Base-by-base conservation (phyloP, 2,113 vertebrate species). In the Ranitomeya imitator region DNA sequence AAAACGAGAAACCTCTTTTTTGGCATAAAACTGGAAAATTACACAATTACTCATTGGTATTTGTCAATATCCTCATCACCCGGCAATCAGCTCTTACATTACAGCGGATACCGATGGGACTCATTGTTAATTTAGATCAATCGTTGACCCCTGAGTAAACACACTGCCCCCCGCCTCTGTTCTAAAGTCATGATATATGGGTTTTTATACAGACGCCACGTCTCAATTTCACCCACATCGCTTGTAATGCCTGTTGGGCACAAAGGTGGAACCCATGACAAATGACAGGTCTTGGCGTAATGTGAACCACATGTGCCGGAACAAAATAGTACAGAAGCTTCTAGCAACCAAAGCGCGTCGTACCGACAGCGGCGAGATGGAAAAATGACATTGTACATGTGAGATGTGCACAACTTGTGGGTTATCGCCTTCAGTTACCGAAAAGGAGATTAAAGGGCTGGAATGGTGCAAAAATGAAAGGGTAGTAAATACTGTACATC, bases 291-390 rank as follows among this genome's bases (percentile, higher is more conserved):
- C 51, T 16, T 16, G 21, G 21, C 4, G 21, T 84, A 71, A 84
- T 84, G 51, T 10, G 51, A 71, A 84, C 51, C 63, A 84, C 21
- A 83, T 83, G 63, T 71, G 63, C 82, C 55, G 82, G 63, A 69
- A 55, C 14, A 1, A 6, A 55, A 54, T n/a, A 4, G 14, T 26
- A 10, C 51, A 55, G 82, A 84, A 84, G n/a, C 26, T 31, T 37
- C 61, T 37, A 51, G 59, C 59, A 21, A n/a, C 80, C 8, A 19
- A n/a, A 26, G 37, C 37, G 37, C 0, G 55, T 21, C 52, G 76
- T 19, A n/a, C 61, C 80, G 19, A 60, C 80, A 69, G 80, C 37
- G 21, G 61, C 14, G 60, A 67, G 37, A 63, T 16, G 61, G 21
- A 67, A 54, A 31, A 83, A 83, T 67, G 19, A 67, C 81, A 67